These are phyloP conservation scores for Sinhomidia bicolor DNA, from an alignment of 2,888 invertebrate species.

Conservation along the genomic window DNA sequence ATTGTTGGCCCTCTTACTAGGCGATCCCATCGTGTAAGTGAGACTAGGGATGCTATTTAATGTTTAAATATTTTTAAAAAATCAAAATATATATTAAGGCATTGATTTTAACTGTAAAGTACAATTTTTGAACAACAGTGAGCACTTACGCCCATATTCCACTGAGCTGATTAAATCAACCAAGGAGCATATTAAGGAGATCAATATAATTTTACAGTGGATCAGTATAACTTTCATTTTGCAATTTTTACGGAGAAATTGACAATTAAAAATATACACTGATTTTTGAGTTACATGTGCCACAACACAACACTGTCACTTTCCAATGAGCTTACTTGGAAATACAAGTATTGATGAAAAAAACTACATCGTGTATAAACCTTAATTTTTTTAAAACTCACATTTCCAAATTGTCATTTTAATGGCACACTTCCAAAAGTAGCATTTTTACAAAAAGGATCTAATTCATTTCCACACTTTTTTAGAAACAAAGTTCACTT, in stretches of 20 bases:
- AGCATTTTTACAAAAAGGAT: neutral
- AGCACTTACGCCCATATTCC: slow-evolving; percentile 73
- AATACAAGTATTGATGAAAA: neutral
- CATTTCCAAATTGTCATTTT: neutral
- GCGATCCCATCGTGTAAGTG: slow-evolving; percentile 70
- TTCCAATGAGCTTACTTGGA: neutral
- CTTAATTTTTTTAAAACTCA: neutral
- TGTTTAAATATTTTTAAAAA: neutral
- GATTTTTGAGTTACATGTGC: neutral
- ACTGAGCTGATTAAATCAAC: slow-evolving; percentile 47
- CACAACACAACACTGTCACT: neutral
- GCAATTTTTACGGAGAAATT: neutral
- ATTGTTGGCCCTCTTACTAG: slow-evolving; percentile 67
- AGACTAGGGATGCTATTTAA: slow-evolving; percentile 70
- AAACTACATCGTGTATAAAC: neutral
- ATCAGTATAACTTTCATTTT: neutral
- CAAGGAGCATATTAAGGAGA: slow-evolving; percentile 41
- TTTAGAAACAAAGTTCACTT: neutral
- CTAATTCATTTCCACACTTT: neutral
- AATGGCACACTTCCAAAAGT: neutral
- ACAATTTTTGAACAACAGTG: no score
- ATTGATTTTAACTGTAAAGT: no score
- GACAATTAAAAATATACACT: neutral
- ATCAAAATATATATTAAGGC: no score
- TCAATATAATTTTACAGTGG: slow-evolving; percentile 20